Percentiles rank a stretch among this genome's conserved stretches.
phyloP scores from a whole-genome alignment of 2,797 vertebrate species.

The Spondyliosoma cantharus region DNA sequence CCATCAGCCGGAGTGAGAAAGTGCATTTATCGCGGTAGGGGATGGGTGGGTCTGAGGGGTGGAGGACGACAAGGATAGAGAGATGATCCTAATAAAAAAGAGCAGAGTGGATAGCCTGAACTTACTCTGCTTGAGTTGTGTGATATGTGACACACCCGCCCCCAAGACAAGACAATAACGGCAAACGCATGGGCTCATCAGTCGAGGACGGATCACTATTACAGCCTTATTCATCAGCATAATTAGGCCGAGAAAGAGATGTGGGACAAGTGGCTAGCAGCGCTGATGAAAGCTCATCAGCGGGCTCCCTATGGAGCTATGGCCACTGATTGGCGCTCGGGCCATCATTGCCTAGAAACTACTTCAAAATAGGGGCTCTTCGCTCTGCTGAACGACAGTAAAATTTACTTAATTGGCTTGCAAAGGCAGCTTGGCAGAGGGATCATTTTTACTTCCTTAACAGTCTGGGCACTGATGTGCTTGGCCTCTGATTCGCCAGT shows the following conservation, averaged over 20 bases:
- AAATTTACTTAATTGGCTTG: constrained; percentile 73
- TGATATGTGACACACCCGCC: constrained; percentile 50
- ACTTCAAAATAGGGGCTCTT: constrained; percentile 63
- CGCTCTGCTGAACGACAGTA: constrained; percentile 62
- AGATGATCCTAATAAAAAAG: constrained; percentile 61
- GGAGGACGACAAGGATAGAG: constrained; percentile 37
- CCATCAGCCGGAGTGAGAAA: constrained; percentile 42
- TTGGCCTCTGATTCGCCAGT: not conserved
- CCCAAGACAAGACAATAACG: constrained; percentile 65
- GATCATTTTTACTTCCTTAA: constrained; percentile 61
- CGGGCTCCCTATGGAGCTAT: constrained; percentile 67
- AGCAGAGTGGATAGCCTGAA: constrained; percentile 40
- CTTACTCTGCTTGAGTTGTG: constrained; percentile 49
- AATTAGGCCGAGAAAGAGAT: constrained; percentile 75
- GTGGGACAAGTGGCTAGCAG: constrained; percentile 74
- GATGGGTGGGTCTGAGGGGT: constrained; percentile 10
- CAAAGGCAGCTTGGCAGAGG: constrained; percentile 35
- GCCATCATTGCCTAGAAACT: constrained; percentile 70
- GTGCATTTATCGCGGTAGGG: constrained; percentile 3
- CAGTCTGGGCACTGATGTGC: constrained; percentile 36
- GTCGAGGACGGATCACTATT: constrained; percentile 68
- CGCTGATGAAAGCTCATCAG: constrained; percentile 80
- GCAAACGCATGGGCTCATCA: constrained; percentile 68
- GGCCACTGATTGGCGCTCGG: constrained; percentile 72
- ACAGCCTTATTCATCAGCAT: constrained; percentile 76